Percentiles rank a stretch among this genome's conserved stretches.
phyloP scores from a whole-genome alignment of 1,140 invertebrate species.

The Geopemphigus sp. region DNA sequence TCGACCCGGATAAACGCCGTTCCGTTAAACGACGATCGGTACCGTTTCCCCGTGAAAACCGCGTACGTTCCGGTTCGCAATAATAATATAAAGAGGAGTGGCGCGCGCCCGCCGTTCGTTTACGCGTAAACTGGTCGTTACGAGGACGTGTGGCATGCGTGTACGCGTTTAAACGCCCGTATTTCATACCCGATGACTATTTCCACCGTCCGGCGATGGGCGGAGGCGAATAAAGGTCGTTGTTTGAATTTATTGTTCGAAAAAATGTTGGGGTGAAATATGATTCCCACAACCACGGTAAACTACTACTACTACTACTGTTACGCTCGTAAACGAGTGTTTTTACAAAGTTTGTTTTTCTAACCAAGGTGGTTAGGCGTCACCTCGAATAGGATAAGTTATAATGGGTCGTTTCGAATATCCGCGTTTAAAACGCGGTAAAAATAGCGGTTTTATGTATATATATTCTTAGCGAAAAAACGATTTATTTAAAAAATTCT shows the following conservation, averaged over 20 bases:
- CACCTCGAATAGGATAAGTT: conserved; percentile 14
- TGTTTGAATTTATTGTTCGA: conserved; percentile 24
- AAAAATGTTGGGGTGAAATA: conserved; percentile 34
- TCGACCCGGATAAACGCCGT: too few relatives aligned
- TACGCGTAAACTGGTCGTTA: too few relatives aligned
- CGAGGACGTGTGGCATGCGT: too few relatives aligned
- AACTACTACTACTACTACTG: too few relatives aligned
- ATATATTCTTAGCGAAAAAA: not conserved
- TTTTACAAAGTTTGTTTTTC: conserved; percentile 28
- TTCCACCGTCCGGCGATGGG: too few relatives aligned
- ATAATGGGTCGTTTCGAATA: conserved; percentile 22
- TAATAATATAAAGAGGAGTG: too few relatives aligned
- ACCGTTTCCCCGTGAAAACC: too few relatives aligned
- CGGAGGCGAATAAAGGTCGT: not conserved
- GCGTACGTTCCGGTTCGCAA: too few relatives aligned
- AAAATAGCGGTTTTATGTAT: not conserved
- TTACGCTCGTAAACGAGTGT: conserved; percentile 20
- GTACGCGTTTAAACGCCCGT: conserved; percentile 9
- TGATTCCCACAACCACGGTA: conserved; percentile 11
- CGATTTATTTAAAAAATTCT: not conserved
- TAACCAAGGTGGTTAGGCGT: not conserved
- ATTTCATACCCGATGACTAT: not conserved
- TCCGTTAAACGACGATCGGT: too few relatives aligned
- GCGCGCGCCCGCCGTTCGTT: too few relatives aligned
- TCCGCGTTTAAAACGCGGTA: not conserved